Conservation (phyloP, 2,113 vertebrate species). For the Pelecanoides urinatrix region DNA sequence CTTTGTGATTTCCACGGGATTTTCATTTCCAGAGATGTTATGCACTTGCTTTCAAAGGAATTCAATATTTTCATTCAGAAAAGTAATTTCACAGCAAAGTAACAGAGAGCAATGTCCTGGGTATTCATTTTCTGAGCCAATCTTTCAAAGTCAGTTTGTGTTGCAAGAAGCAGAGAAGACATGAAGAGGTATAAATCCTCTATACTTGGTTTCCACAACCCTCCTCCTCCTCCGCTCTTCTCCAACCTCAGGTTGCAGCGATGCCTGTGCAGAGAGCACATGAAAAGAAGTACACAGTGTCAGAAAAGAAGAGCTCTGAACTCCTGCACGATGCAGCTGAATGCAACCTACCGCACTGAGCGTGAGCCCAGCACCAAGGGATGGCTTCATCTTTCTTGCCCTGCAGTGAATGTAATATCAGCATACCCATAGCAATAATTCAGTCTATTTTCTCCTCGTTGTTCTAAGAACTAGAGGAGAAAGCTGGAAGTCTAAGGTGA, state of each 20-base stretch:
- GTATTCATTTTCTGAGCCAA: slow-evolving; percentile 74
- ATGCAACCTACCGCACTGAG: slow-evolving; percentile 16
- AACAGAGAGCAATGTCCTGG: slow-evolving; percentile 69
- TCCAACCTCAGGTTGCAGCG: not conserved
- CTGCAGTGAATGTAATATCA: slow-evolving; percentile 23
- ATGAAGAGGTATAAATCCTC: slow-evolving; percentile 53
- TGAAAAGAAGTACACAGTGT: slow-evolving; percentile 31
- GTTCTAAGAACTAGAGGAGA: slow-evolving; percentile 67
- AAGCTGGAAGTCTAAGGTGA: slow-evolving; percentile 65
- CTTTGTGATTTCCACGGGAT: slow-evolving; percentile 75
- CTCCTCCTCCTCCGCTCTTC: slow-evolving; percentile 4
- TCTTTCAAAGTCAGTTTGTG: slow-evolving; percentile 73
- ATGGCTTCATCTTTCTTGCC: slow-evolving; percentile 35
- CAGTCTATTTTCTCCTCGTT: slow-evolving; percentile 55
- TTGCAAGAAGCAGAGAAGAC: slow-evolving; percentile 46
- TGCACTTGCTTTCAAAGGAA: slow-evolving; percentile 77
- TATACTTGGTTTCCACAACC: slow-evolving; percentile 6
- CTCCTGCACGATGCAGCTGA: slow-evolving; percentile 18
- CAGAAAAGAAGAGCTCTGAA: slow-evolving; percentile 17
- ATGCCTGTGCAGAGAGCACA: slow-evolving; percentile 8
- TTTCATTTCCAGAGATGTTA: slow-evolving; percentile 77
- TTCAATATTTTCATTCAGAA: slow-evolving; percentile 78
- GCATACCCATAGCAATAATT: slow-evolving; percentile 21
- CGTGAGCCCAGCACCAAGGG: not conserved
- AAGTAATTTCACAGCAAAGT: slow-evolving; percentile 80